Evolutionary conservation across 1,140 invertebrate species (phyloP).

Genomic region (Calosoma granatense): DNA sequence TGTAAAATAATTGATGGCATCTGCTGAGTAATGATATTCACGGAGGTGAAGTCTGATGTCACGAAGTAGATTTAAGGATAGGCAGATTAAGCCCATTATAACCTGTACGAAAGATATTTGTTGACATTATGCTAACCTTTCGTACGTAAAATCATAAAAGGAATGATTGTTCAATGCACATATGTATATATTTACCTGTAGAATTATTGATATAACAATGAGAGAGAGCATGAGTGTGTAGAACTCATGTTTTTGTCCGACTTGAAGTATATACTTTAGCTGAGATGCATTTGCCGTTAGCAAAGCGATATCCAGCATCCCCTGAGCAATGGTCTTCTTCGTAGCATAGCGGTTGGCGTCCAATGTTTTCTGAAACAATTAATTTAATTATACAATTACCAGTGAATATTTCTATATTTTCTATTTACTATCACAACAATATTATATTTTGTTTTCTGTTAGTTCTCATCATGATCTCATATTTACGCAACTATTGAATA

Average conservation of each 20-base stretch:
- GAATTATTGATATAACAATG: conserved; percentile 72
- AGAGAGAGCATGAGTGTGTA: conserved; percentile 70
- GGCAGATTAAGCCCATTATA: conserved; percentile 49
- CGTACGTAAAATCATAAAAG: too few species aligned
- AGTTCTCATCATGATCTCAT: not conserved
- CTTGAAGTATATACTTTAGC: conserved; percentile 76
- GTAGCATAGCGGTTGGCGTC: conserved; percentile 77
- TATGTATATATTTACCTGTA: conserved; percentile 56
- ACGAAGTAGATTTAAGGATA: conserved; percentile 59
- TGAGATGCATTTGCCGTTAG: conserved; percentile 80
- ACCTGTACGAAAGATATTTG: conserved; percentile 23
- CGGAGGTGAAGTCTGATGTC: conserved; percentile 63
- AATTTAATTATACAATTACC: conserved; percentile 11
- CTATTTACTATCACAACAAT: not conserved
- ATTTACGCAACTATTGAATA: not conserved
- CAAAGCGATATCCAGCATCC: conserved; percentile 68
- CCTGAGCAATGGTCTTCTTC: conserved; percentile 79
- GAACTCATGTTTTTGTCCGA: conserved; percentile 71
- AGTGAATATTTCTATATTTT: not conserved
- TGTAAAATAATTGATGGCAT: conserved; percentile 59
- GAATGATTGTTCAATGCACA: too few species aligned
- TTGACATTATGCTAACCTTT: not conserved
- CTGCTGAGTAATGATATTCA: conserved; percentile 53
- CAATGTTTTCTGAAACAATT: conserved; percentile 44
- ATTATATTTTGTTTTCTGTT: not conserved